These are phyloP conservation scores for Alectura lathami DNA, from an alignment of 2,113 vertebrate genomes.

Conservation along the genomic window DNA sequence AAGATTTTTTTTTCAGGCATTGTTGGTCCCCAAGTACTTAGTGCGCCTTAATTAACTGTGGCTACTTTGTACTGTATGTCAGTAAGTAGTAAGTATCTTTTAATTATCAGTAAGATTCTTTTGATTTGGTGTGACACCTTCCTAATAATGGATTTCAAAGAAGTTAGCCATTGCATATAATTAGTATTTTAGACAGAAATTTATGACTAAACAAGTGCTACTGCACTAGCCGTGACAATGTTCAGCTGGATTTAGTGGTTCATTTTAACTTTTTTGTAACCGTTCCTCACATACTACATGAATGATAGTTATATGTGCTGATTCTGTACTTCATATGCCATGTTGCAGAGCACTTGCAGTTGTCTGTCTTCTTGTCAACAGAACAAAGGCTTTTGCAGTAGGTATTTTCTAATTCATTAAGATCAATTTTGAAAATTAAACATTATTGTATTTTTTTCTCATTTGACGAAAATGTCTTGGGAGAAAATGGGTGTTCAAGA, in stretches of 20 bases:
- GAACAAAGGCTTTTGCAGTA: not conserved
- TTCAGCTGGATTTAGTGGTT: not conserved
- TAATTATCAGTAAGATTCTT: not conserved
- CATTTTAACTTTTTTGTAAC: not conserved
- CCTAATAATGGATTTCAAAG: not conserved
- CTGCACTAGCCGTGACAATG: not conserved
- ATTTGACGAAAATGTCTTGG: not conserved
- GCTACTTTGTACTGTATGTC: not conserved
- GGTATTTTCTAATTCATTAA: not conserved
- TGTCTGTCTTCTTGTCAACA: not conserved
- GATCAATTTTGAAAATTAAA: not conserved
- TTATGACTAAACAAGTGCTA: not conserved
- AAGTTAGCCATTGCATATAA: not conserved
- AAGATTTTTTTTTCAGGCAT: not conserved
- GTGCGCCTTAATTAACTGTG: not conserved
- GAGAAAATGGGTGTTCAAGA: not conserved
- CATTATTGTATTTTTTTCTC: not conserved
- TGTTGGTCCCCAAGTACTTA: not conserved
- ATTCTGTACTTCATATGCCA: not conserved
- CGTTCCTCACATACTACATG: not conserved
- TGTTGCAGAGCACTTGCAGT: not conserved
- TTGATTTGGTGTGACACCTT: not conserved
- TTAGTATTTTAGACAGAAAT: not conserved
- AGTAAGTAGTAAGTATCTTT: not conserved
- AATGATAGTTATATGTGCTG: not conserved